Evolutionary conservation across 1,140 invertebrate species (phyloP), one percentile per base, ranked within the genome.

Genomic region (Laupala kohalensis): DNA sequence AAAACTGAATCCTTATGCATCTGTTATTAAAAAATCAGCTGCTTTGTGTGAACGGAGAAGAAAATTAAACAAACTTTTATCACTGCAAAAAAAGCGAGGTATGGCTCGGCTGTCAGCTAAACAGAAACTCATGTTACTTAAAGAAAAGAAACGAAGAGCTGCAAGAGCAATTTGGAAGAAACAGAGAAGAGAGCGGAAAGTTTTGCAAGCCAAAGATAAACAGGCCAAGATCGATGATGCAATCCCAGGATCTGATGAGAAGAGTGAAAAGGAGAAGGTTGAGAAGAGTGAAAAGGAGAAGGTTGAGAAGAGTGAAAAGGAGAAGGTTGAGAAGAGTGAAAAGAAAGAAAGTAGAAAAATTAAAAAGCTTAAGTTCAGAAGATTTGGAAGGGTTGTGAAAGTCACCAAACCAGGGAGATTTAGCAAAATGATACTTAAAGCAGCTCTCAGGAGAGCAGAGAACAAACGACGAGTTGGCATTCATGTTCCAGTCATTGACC

Each of bases 1-100:
- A 72, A 88, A 90, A 77, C 85, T 99, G 64, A 99, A 99, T 81
- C 97, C 97, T 9, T 97, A 94, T 78, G 89, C 94, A 26, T 90
- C 91, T 72, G 94, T 96, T 25, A 78, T 91, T 71, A 93, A 92
- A 81, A 87, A 92, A 53, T 53, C 37, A 53, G 19, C 19, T 53
- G 37, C 37, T 13, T 53, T 53, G 19, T 9, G 9, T 19, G 37
- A 53, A 53, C 37, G 37, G 37, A 53, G 19, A 53, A 53, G 37
- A 53, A 53, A 19, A 53, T 19, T 53, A 19, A 19, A 2, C 37
- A 53, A 53, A 19, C 9, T 53, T 13, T 2, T 53, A 53, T 19
- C 9, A 13, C 9, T 19, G 9, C 9, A 13, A 19, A 53, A 53
- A 19, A 53, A 53, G 19, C 9, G 37, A 53, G 37, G 37, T 53